Conservation (phyloP, 1,140 invertebrate species). For the Anagrus nilaparvatae region DNA sequence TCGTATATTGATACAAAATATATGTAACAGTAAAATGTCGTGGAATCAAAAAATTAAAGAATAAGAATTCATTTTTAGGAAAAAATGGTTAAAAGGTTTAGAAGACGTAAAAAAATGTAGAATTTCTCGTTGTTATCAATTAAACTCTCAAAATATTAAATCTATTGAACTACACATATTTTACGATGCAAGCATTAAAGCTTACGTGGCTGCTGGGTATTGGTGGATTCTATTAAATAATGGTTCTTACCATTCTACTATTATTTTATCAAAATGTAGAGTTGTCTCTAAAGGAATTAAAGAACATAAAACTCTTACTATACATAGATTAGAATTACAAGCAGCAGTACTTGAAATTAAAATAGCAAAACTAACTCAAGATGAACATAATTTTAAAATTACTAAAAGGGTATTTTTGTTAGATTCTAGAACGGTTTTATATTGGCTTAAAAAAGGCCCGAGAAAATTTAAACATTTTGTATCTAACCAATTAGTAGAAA, state of each 20-base stretch:
- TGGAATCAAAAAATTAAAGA: slow-evolving; percentile 11
- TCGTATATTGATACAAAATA: slow-evolving; percentile 31
- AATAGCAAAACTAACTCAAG: not conserved
- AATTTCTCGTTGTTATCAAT: not conserved
- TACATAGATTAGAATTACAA: not conserved
- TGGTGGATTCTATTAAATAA: not conserved
- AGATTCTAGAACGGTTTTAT: not conserved
- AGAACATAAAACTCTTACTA: not conserved
- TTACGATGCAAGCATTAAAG: not conserved
- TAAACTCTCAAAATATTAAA: not conserved
- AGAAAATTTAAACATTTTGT: not conserved
- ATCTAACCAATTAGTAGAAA: not conserved
- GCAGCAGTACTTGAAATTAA: not conserved
- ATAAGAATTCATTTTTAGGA: not conserved
- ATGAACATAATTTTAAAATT: not conserved
- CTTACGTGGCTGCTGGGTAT: not conserved
- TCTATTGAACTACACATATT: not conserved
- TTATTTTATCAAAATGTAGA: not conserved
- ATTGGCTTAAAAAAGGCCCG: slow-evolving; percentile 8
- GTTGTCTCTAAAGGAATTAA: no score
- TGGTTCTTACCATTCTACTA: not conserved
- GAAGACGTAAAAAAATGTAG: not conserved
- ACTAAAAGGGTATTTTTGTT: not conserved
- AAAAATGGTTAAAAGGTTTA: not conserved
- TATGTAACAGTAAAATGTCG: slow-evolving; percentile 17